Evolutionary conservation across 1,140 invertebrate genomes (phyloP), one percentile per base, ranked within the genome.

Genomic region (Protaetia brevitarsis): DNA sequence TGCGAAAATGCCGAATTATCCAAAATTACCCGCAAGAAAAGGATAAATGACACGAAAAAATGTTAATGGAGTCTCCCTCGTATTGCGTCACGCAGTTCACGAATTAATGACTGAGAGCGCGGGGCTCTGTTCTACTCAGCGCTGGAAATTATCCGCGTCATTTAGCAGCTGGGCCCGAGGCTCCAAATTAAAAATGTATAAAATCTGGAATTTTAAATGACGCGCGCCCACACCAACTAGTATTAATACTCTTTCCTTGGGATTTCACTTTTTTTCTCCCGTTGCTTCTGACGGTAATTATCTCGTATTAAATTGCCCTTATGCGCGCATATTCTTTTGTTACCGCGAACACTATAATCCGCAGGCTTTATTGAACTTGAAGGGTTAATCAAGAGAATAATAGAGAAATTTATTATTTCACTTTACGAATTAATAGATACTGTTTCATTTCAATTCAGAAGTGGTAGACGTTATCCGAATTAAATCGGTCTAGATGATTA

Each of bases 21-120:
- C 26, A 51, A 51, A 51, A 51, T 51, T 51, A 51, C 41, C 41
- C 41, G 19, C 41, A 51, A 51, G 51, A 34, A 68, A 72, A 69
- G 67, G 70, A 72, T 68, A 72, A 72, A 72, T 72, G 71, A 71
- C 66, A 72, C 69, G 69, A 72, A 72, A 72, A 72, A 72, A 72
- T 72, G 71, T 71, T 72, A 72, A 72, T 72, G 71, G 71, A 72
- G 71, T 72, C 67, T 34, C 71, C 56, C 67, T n/a, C 65, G 67
- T 70, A 70, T 68, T 63, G 67, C n/a, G 57, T 66, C 64, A 63
- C 65, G 65, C 65, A 65, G 67, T 64, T 65, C 67, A 51, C 66
- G 67, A 71, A 72, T 72, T 72, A 72, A 72, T 72, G 69, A 63
- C 62, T 63, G 67, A 64, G n/a, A n/a, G n/a, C n/a, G 58, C 65